Base-by-base conservation (phyloP, 2,888 invertebrate genomes). In the Pyrgus malvae region DNA sequence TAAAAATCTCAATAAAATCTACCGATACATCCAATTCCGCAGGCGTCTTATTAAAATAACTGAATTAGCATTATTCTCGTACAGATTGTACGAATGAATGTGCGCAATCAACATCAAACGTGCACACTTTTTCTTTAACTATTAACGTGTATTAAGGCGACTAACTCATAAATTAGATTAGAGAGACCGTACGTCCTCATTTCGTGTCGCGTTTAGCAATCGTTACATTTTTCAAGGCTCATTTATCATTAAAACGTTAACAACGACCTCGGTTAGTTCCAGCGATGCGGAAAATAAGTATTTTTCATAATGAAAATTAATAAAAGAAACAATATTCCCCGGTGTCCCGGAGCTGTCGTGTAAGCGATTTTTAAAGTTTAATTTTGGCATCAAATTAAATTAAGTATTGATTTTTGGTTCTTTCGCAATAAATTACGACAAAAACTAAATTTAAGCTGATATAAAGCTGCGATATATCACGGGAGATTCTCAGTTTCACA, bases 131-230 rank as follows among this genome's bases (percentile, higher is more conserved):
- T 76, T 69, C 67, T 70, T 67, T 65, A 74, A 76, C 80, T 80
- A 83, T 85, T 84, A 83, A 75, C 78, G 72, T 77, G 78, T 73
- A 78, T 80, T 81, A 83, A 77, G 75, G 65, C 72, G 74, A 74
- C 79, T 80, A 80, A 76, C 78, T 80, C 83, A 81, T 87, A 83
- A 87, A 86, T 80, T 79, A 78, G 74, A 83, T 83, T 80, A 68
- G 64, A 70, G 65, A 65, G 63, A 59, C 67, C 72, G 72, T 69
- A 76, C 76, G 80, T 83, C 79, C 84, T 80, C 85, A 80, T 84
- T 87, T 82, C 79, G 70, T 72, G 84, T 83, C 82, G 68, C 72
- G 69, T 79, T 81, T 78, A 74, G 76, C 77, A 77, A 81, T 78
- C 78, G 78, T 78, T 76, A 80, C 72, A 78, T 78, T 78, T 83